phyloP scores from a whole-genome alignment of 2,888 invertebrate species.

The Hypena proboscidalis region DNA sequence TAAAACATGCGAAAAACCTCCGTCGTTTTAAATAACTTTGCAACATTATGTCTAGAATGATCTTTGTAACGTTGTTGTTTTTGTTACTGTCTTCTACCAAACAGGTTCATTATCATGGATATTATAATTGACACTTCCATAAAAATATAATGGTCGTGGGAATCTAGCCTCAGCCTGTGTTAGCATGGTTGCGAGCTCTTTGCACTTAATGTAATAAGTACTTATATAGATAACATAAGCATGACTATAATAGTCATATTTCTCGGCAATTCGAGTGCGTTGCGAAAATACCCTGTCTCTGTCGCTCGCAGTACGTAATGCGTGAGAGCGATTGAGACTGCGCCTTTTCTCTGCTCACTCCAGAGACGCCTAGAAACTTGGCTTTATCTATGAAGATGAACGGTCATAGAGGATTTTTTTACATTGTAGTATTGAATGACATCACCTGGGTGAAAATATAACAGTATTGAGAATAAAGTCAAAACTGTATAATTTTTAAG shows the following conservation, averaged over 20 bases:
- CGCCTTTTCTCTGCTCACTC: too few relatives aligned
- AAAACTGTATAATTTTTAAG: too few relatives aligned
- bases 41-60: slow-evolving; percentile 20
- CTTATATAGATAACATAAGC: neutral
- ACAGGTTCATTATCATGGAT: slow-evolving; percentile 24
- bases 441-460: too few relatives aligned
- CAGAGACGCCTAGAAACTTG: too few relatives aligned
- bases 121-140: slow-evolving; percentile 29
- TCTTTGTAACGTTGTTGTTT: slow-evolving; percentile 2
- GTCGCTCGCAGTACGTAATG: too few relatives aligned
- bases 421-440: too few relatives aligned
- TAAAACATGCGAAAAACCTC: slow-evolving; percentile 35
- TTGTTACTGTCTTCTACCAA: slow-evolving; percentile 16
- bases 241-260: too few relatives aligned
- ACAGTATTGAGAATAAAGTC: too few relatives aligned
- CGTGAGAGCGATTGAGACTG: too few relatives aligned
- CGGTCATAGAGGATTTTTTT: neutral
- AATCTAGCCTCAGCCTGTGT: slow-evolving; percentile 25
- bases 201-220: neutral
- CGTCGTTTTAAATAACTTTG: slow-evolving; percentile 18
- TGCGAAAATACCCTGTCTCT: too few relatives aligned
- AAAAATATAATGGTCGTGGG: slow-evolving; percentile 37
- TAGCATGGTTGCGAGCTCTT: slow-evolving; percentile 9
- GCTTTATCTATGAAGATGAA: too few relatives aligned
- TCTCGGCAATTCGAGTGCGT: too few relatives aligned